Evolutionary conservation across 2,797 vertebrate species (phyloP).

Genomic region (Gallirallus australis): DNA sequence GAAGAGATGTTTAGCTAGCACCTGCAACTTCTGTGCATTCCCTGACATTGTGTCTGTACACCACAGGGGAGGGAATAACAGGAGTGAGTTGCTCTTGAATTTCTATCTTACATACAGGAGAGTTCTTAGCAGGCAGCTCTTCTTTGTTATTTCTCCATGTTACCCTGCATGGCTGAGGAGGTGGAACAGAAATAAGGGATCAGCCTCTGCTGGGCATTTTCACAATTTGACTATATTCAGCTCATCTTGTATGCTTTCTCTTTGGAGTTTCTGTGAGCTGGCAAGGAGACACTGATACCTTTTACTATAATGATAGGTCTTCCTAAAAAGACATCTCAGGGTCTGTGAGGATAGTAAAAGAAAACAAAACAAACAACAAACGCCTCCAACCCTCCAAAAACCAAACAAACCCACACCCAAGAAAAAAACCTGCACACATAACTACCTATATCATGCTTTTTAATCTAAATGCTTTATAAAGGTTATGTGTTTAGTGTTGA

Average conservation of each 20-base stretch:
- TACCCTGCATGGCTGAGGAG: background rate
- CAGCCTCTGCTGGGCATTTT: background rate
- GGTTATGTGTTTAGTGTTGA: background rate
- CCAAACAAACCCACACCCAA: background rate
- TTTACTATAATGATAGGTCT: background rate
- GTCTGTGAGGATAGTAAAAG: background rate
- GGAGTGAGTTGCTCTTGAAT: background rate
- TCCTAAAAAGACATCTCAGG: background rate
- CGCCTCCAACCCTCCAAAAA: no score
- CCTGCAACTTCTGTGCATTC: background rate
- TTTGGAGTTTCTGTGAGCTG: background rate
- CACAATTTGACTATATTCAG: background rate
- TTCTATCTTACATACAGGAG: background rate
- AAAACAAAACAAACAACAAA: background rate
- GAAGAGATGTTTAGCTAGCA: background rate
- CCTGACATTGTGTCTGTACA: background rate
- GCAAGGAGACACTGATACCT: background rate
- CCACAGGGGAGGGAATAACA: background rate
- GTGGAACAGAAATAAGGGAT: background rate
- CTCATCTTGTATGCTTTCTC: background rate
- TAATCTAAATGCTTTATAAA: background rate
- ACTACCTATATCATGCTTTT: background rate
- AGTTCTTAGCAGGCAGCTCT: background rate
- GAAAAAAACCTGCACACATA: background rate
- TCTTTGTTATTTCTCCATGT: background rate